Percentiles rank a stretch among this genome's conserved stretches.
Evolutionary conservation across 1,140 invertebrate species (phyloP).

Genomic region (Vollenhovia emeryi): DNA sequence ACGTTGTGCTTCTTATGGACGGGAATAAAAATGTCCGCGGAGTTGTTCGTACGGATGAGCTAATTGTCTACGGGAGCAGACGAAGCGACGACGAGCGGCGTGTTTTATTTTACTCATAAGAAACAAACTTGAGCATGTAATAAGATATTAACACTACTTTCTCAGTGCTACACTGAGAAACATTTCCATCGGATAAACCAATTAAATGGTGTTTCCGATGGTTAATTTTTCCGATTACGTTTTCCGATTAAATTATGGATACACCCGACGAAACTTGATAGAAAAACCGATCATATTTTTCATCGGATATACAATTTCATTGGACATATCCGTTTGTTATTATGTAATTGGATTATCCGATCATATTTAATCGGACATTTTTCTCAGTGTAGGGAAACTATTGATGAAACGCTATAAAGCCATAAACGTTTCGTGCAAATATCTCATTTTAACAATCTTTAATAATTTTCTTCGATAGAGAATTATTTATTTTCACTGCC

Average conservation of each 20-base stretch:
- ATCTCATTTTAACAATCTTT: neutral
- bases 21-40: constrained; percentile 25
- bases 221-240: too few relatives aligned
- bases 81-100: neutral
- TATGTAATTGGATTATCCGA: too few relatives aligned
- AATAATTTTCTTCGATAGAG: neutral
- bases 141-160: neutral
- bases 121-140: neutral
- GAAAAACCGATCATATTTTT: too few relatives aligned
- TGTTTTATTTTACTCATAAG: neutral
- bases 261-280: too few relatives aligned
- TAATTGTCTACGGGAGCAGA: neutral
- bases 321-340: too few relatives aligned
- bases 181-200: too few relatives aligned
- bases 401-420: neutral
- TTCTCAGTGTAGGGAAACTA: neutral
- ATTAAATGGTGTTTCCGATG: too few relatives aligned
- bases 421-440: neutral
- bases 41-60: neutral
- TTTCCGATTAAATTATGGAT: too few relatives aligned
- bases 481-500: neutral
- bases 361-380: too few relatives aligned
- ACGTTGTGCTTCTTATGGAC: constrained; percentile 23
- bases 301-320: too few relatives aligned
- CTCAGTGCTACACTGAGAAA: too few relatives aligned